Base-by-base conservation (phyloP, 1,140 invertebrate species). In the Mercenaria mercenaria region DNA sequence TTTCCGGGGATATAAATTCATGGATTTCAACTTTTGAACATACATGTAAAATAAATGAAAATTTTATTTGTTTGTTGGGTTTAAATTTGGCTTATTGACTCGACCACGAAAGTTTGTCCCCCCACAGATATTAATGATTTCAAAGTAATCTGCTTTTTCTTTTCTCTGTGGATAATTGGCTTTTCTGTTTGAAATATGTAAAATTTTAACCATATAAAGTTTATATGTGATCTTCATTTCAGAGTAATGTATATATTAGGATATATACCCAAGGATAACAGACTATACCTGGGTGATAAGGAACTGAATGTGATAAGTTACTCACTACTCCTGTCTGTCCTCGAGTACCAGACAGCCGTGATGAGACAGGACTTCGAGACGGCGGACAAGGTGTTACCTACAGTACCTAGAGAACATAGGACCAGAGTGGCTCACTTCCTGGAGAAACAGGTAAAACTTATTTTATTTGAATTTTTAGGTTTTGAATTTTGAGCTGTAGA, bases 291-390 rank as follows among this genome's bases (percentile, higher is more conserved):
- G 4, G 98, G 98, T 88, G 99, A 99, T 96, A 99, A 99, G 94
- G 99, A 99, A 96, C 96, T 99, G 6, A 99, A 99, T 92, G 98
- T 99, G 6, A 98, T 99, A 23, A 99, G 98, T 32, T 98, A 97
- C 94, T 97, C 97, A 39, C 94, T 97, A 29, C 96, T 99, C 32
- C 96, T 99, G 1, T 99, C 99, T 0, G 99, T 99, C 18, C 96
- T 99, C 23, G 99, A 99, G 96, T 99, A 99, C 95, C 99, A 99
- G 96, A 99, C 99, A 23, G 99, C 99, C 26, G 99, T 99, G 0
- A 99, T 99, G 99, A 96, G 99, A 91, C 97, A 98, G 91, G 99
- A 99, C 96, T 99, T 99, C 96, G 98, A 99, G 92, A 98, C 98
- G 4, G 99, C 99, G 0, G 99, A 99, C 96, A 97, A 98, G 93